These are phyloP conservation scores for Esox masquinongy DNA, from an alignment of 2,797 vertebrate species.

Conservation along the genomic window DNA sequence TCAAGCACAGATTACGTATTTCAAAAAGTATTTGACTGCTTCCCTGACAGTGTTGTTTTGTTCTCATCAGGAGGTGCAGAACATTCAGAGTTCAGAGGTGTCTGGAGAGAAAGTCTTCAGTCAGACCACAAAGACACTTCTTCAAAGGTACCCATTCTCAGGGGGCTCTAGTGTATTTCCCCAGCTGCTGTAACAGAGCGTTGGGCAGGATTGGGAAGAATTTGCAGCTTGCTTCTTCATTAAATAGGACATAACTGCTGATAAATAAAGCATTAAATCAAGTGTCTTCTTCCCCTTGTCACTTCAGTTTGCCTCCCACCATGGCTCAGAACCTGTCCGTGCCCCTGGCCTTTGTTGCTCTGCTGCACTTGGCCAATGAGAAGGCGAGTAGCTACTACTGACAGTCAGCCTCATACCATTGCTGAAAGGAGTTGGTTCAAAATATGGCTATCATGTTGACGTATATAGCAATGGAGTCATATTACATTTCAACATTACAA, in stretches of 20 bases:
- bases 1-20: not conserved
- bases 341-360: conserved; percentile 88
- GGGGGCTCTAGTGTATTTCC: not conserved
- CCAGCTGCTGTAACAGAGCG: not conserved
- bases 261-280: conserved; percentile 13
- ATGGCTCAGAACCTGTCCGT: conserved; percentile 92
- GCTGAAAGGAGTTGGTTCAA: not conserved
- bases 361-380: conserved; percentile 93
- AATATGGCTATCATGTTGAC: not conserved
- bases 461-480: not conserved
- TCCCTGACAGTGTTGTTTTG: conserved; percentile 18
- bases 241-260: not conserved
- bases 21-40: not conserved
- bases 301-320: conserved; percentile 78
- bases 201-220: not conserved
- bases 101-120: conserved; percentile 82
- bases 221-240: not conserved
- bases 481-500: not conserved
- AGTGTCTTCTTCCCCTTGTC: not conserved
- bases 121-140: conserved; percentile 75
- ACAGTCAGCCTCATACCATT: not conserved
- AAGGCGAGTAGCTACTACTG: conserved; percentile 77
- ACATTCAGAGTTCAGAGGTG: conserved; percentile 59
- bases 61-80: conserved; percentile 55
- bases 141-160: conserved; percentile 76